Evolutionary conservation across 2,113 vertebrate species (phyloP).

Genomic region (Porphyrio hochstetteri): DNA sequence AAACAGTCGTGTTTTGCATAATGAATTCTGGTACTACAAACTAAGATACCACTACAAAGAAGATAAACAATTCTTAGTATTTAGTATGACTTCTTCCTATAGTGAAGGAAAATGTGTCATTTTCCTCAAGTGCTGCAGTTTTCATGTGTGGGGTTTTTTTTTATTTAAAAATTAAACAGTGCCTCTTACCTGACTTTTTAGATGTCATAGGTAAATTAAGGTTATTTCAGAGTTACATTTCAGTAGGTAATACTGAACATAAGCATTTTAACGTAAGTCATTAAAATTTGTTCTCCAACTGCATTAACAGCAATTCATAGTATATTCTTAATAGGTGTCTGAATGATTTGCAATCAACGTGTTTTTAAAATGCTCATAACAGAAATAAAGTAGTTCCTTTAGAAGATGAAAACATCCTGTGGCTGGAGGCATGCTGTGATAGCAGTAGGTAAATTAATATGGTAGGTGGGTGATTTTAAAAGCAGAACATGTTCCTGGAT

Average conservation of each 20-base stretch:
- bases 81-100: not conserved
- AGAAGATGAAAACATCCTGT: not conserved
- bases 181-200: not conserved
- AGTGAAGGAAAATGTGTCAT: not conserved
- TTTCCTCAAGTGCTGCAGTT: not conserved
- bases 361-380: not conserved
- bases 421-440: not conserved
- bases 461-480: not conserved
- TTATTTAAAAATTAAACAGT: not conserved
- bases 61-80: not conserved
- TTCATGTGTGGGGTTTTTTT: not conserved
- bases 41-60: not conserved
- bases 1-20: conserved; percentile 1
- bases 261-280: not conserved
- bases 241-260: not conserved
- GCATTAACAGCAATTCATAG: not conserved
- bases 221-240: not conserved
- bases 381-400: not conserved
- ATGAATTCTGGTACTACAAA: not conserved
- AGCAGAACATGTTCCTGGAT: not conserved
- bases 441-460: not conserved
- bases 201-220: not conserved
- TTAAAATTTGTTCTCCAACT: not conserved
- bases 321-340: not conserved
- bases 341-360: not conserved